Base-by-base conservation (phyloP, 2,113 vertebrate genomes). In the Choloepus hoffmanni region DNA sequence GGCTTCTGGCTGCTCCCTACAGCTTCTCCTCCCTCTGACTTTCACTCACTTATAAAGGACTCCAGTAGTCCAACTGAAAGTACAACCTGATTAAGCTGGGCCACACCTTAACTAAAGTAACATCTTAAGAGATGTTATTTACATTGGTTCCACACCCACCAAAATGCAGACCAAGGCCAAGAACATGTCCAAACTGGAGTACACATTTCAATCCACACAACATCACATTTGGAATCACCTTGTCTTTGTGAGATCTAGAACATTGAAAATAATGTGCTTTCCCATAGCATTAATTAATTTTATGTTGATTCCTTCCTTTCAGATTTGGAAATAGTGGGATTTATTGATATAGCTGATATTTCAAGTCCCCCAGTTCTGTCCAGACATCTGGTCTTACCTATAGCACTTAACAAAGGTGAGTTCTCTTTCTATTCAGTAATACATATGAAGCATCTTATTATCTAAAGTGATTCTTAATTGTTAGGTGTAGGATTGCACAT, bases 301-400 rank as follows among this genome's bases (percentile, higher is more conserved):
- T 95, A 10, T 94, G 19, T 85, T 97, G 0, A 92, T 97, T 97
- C 58, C 28, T 86, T 97, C 67, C 89, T 97, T 97, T 68, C 98
- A 99, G 99, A 99, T 97, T 98, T 99, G 97, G 99, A 99, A 98
- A 99, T 99, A 77, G 98, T 99, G 96, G 99, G 99, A 0, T 99
- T 99, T 98, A 99, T 99, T 98, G 99, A 99, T 97, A 99, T 99
- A 94, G 99, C 99, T 67, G 99, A 99, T 96, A 99, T 99, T 96
- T 99, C 99, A 93, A 99, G 99, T 88, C 99, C 99, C 70, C 99
- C 99, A 14, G 99, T 99, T 90, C 98, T 99, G 92, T 99, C 99
- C 89, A 99, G 99, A 95, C 99, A 99, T 98, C 97, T 99, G 98
- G 99, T 99, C 2, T 97, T 99, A 76, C 99, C 99, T 67, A 99